Conservation (phyloP, 2,888 invertebrate genomes). For the Apotomis betuletana region DNA sequence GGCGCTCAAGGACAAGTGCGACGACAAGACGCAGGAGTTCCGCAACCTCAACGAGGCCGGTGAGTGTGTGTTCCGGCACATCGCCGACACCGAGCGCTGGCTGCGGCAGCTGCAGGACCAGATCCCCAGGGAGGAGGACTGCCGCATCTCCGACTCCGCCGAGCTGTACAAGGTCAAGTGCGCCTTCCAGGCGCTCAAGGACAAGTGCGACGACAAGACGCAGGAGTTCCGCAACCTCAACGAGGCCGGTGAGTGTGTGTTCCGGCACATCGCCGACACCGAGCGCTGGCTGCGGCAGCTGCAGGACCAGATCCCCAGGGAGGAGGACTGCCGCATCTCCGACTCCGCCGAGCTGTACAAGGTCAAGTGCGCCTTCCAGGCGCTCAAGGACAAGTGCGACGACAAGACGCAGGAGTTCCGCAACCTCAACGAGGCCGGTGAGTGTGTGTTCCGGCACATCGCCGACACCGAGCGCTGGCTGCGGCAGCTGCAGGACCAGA, state of each 20-base stretch:
- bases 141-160: constrained; percentile 85
- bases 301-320: constrained; percentile 85
- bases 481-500: no score
- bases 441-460: constrained; percentile 46
- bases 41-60: constrained; percentile 87
- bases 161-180: constrained; percentile 89
- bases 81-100: constrained; percentile 83
- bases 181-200: constrained; percentile 88
- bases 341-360: constrained; percentile 88
- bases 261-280: constrained; percentile 60
- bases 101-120: constrained; percentile 85
- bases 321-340: constrained; percentile 81
- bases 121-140: constrained; percentile 83
- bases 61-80: constrained; percentile 62
- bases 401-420: constrained; percentile 86
- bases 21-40: constrained; percentile 86
- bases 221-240: constrained; percentile 87
- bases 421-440: constrained; percentile 86
- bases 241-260: constrained; percentile 82
- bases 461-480: no score
- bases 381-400: constrained; percentile 88
- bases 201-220: constrained; percentile 87
- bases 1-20: constrained; percentile 88
- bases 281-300: constrained; percentile 86
- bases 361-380: constrained; percentile 87